Conservation (phyloP, 2,797 vertebrate genomes). For the Enteromius mattozi region DNA sequence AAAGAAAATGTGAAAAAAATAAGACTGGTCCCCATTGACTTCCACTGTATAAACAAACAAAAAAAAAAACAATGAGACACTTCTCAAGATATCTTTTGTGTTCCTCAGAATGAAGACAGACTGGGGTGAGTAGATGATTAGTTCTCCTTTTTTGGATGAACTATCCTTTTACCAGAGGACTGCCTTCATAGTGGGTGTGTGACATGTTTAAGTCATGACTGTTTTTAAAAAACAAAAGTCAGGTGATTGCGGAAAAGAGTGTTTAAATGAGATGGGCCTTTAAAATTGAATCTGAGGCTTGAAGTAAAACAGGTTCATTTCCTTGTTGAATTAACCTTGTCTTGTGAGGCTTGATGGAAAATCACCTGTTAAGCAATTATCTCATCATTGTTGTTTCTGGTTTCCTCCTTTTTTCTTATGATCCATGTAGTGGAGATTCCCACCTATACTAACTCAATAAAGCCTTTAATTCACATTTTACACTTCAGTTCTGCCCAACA, state of each 20-base stretch:
- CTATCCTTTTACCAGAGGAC: not conserved
- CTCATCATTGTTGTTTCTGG: not conserved
- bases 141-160: not conserved
- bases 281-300: not conserved
- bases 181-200: slow-evolving; percentile 34
- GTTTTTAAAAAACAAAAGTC: slow-evolving; percentile 37
- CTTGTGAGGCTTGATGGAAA: not conserved
- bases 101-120: not conserved
- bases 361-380: slow-evolving; percentile 2
- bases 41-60: not conserved
- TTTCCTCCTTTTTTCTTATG: not conserved
- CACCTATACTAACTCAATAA: not conserved
- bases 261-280: slow-evolving; percentile 22
- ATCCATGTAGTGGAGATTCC: not conserved
- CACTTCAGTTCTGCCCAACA: not conserved
- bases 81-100: not conserved
- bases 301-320: slow-evolving; percentile 41
- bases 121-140: not conserved
- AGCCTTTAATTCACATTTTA: too few relatives aligned
- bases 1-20: too few relatives aligned
- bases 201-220: slow-evolving; percentile 9
- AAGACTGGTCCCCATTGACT: not conserved
- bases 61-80: not conserved
- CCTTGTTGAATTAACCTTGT: slow-evolving; percentile 1
- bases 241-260: not conserved